phyloP scores from a whole-genome alignment of 1,140 invertebrate species.

The Camponotus vicinus region DNA sequence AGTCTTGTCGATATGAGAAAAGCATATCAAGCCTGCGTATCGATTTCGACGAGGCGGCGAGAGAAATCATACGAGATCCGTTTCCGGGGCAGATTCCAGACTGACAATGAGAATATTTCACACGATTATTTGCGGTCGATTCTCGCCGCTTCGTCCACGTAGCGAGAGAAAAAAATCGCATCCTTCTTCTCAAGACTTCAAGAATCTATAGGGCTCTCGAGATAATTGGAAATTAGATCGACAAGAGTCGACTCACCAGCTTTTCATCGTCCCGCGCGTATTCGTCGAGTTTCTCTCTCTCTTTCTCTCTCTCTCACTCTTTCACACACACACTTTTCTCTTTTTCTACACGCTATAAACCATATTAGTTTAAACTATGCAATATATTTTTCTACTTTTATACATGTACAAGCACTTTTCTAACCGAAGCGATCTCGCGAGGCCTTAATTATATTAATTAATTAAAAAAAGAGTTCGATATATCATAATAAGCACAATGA shows the following conservation, averaged over 20 bases:
- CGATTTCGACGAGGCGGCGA: constrained; percentile 37
- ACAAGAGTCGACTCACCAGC: constrained; percentile 14
- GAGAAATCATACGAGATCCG: constrained; percentile 26
- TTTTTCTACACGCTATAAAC: constrained; percentile 61
- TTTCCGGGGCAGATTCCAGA: not conserved
- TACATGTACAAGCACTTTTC: constrained; percentile 65
- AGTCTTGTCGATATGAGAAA: constrained; percentile 48
- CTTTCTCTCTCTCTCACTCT: too few species aligned
- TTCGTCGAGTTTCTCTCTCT: not conserved
- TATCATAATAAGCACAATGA: not conserved
- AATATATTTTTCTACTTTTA: constrained; percentile 65
- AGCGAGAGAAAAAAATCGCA: not conserved
- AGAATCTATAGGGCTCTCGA: constrained; percentile 11
- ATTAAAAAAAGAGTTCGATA: not conserved
- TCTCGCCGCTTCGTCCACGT: constrained; percentile 12
- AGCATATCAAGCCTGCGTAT: not conserved
- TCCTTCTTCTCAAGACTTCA: not conserved
- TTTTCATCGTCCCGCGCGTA: constrained; percentile 24
- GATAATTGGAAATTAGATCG: constrained; percentile 31
- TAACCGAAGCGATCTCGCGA: constrained; percentile 44
- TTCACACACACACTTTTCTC: not conserved
- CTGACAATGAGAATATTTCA: not conserved
- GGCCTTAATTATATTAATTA: not conserved
- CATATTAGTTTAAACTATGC: constrained; percentile 67
- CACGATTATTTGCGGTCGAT: not conserved